A percentile compares a stretch with the other conserved stretches of the same genome.
Conservation (phyloP, 2,888 invertebrate species). For the Timema cristinae region DNA sequence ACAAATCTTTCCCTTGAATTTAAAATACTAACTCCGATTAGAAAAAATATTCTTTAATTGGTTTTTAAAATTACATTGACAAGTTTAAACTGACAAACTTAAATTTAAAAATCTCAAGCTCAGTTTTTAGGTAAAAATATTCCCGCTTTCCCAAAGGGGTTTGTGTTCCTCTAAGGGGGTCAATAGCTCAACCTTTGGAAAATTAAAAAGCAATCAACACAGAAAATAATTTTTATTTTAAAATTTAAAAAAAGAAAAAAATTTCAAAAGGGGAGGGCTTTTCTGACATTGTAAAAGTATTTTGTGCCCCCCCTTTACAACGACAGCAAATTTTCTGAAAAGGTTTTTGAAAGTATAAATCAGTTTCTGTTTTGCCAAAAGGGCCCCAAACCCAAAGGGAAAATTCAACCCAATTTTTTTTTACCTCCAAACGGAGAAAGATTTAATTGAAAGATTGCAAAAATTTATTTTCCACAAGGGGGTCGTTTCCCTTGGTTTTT, state of each 20-base stretch:
- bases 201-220: constrained; percentile 3
- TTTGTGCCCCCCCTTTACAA: constrained; percentile 5
- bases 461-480: neutral
- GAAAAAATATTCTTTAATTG: neutral
- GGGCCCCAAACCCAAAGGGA: neutral
- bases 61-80: neutral
- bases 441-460: neutral
- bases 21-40: neutral
- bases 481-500: no score
- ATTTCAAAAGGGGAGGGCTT: neutral
- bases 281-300: neutral
- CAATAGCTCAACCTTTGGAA: constrained; percentile 2
- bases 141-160: constrained; percentile 7
- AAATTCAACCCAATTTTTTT: neutral
- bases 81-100: constrained; percentile 10
- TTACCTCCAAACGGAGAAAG: neutral
- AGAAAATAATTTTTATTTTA: neutral
- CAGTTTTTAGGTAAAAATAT: constrained; percentile 7
- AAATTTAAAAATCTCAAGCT: neutral
- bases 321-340: constrained; percentile 1
- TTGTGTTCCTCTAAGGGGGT: constrained; percentile 3
- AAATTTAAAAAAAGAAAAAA: neutral
- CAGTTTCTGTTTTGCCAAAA: neutral
- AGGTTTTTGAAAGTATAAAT: neutral
- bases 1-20: neutral